Base-by-base conservation (phyloP, 2,113 vertebrate species). In the Ornithorhynchus anatinus region DNA sequence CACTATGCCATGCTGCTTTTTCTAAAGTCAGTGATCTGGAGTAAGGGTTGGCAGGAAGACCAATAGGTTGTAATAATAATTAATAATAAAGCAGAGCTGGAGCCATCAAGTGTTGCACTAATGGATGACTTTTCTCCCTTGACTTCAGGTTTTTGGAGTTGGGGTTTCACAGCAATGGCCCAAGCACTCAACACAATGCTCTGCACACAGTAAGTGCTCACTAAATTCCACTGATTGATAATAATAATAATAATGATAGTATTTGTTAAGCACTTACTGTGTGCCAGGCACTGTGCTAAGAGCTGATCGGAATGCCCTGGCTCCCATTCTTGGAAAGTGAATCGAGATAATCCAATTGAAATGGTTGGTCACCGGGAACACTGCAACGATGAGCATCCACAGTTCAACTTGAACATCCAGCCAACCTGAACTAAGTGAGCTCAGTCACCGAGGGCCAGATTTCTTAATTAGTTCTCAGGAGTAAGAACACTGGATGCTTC, bases 391-490 rank as follows among this genome's bases (percentile, higher is more conserved):
- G 88, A 91, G 84, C 87, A 93, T 90, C 89, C 74, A 84, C 84
- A 93, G 84, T 50, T 88, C 86, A 72, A 83, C 91, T 87, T 84
- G 90, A 91, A 83, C 82, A 91, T 22, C 84, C 92, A 92, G 88
- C 91, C 92, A 92, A 92, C 92, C 93, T 47, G 87, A 93, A 94
- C 91, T 86, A 70, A 91, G 91, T 88, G 40, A 90, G 85, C 89
- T 90, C 79, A 48, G 91, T 83, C 76, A 80, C 16, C 72, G 82
- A 44, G 81, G 80, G 67, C 88, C 79, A 13, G 76, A 52, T 84
- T 90, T 84, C 80, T 94, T 94, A 93, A 94, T 94, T 93, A 93
- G 91, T 32, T 93, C 91, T 88, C 45, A 10, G 90, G 47, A 84
- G 68, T 79, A 62, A 69, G 85, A 86, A 85, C 85, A 59, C 79